Percentiles rank a stretch among this genome's conserved stretches.
Evolutionary conservation across 2,888 invertebrate genomes (phyloP).

Genomic region (Pecten maximus): DNA sequence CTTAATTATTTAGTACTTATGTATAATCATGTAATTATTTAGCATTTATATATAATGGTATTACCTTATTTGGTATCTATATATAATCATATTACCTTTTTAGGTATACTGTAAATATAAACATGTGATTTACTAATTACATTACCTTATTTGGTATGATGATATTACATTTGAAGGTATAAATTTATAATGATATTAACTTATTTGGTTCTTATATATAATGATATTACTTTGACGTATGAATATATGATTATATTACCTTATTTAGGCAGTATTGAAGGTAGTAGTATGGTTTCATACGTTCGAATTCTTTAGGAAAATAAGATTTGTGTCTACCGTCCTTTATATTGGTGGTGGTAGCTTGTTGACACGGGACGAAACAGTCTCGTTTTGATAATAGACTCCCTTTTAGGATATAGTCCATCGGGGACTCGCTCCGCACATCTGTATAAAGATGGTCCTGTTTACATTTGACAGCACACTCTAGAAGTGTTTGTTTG

Average conservation of each 20-base stretch:
- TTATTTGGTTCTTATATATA: no score
- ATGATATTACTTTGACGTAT: no score
- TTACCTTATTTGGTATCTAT: no score
- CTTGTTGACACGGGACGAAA: neutral
- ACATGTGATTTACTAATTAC: no score
- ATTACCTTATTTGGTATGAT: no score
- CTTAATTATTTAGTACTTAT: no score
- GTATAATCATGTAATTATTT: no score
- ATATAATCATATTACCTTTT: no score
- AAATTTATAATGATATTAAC: no score
- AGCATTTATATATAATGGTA: no score
- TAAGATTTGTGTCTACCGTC: neutral
- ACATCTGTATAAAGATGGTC: neutral
- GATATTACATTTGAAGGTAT: no score
- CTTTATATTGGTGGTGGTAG: neutral
- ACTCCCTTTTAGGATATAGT: neutral
- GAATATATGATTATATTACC: neutral
- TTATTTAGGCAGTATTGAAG: neutral
- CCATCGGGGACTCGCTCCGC: neutral
- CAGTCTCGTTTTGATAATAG: neutral
- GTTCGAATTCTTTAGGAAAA: neutral
- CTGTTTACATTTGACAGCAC: neutral
- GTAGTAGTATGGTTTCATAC: neutral
- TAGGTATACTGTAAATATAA: no score
- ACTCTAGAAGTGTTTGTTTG: neutral